Evolutionary conservation across 2,797 vertebrate genomes (phyloP).

Genomic region (Rhinophrynus dorsalis): DNA sequence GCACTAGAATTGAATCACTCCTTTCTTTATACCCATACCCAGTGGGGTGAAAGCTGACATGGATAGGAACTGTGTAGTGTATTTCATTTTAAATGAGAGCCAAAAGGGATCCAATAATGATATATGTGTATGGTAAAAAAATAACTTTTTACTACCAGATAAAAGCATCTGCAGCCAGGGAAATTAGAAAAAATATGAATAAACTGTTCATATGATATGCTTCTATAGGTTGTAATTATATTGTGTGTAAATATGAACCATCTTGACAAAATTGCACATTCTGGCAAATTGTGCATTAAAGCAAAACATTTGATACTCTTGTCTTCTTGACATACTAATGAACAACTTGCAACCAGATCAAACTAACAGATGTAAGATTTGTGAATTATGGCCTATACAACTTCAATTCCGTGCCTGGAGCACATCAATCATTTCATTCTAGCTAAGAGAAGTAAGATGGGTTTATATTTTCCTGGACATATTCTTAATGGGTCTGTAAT

Average conservation of each 20-base stretch:
- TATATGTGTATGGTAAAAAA: no score
- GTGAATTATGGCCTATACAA: conserved; percentile 9
- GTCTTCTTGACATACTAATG: background rate
- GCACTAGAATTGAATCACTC: no score
- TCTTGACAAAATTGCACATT: background rate
- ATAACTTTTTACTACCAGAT: no score
- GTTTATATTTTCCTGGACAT: background rate
- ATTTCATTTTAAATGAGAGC: no score
- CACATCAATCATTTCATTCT: background rate
- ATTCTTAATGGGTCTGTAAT: conserved; percentile 9
- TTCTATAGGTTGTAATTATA: background rate
- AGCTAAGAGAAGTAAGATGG: background rate
- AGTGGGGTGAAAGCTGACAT: no score
- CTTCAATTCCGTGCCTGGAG: background rate
- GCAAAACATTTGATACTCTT: background rate
- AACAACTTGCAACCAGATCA: background rate
- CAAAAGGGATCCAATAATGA: no score
- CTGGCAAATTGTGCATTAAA: background rate
- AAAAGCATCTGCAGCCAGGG: background rate
- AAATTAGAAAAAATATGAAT: background rate
- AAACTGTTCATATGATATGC: background rate
- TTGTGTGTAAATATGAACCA: background rate
- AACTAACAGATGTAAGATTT: background rate
- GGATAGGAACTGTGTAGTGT: no score
- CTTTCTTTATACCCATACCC: no score